These are phyloP conservation scores for Columbina picui DNA, from an alignment of 2,113 vertebrate species.

Conservation along the genomic window DNA sequence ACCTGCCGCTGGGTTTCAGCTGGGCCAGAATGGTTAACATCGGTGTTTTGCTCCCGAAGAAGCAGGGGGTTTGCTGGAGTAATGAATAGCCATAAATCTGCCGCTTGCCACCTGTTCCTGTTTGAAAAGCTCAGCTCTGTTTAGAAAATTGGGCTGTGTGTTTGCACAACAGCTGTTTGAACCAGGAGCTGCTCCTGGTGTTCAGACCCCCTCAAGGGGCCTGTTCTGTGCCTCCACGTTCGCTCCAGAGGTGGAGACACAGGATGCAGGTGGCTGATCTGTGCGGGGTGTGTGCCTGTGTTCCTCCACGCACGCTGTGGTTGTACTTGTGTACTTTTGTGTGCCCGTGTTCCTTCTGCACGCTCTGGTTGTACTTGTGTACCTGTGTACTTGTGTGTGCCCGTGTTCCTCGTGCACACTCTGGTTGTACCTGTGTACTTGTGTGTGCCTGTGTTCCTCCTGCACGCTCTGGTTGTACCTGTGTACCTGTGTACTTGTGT, in stretches of 20 bases:
- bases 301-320: fast-evolving
- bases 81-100: not conserved
- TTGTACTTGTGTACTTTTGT: no score
- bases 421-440: no score
- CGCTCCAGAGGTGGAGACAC: fast-evolving
- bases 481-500: no score
- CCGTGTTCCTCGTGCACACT: fast-evolving
- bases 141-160: not conserved
- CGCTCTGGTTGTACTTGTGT: no score
- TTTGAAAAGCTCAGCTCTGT: not conserved
- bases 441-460: not conserved
- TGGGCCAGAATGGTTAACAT: not conserved
- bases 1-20: not conserved
- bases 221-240: fast-evolving
- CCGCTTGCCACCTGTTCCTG: not conserved
- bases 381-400: no score
- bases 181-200: not conserved
- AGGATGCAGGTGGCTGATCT: no score
- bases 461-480: no score
- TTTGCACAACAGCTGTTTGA: not conserved
- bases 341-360: fast-evolving
- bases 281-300: no score
- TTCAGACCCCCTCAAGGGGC: not conserved
- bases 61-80: not conserved
- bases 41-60: not conserved